Evolutionary conservation across 2,888 invertebrate species (phyloP), one percentile per base, ranked within the genome.

Genomic region (Troilus luridus): DNA sequence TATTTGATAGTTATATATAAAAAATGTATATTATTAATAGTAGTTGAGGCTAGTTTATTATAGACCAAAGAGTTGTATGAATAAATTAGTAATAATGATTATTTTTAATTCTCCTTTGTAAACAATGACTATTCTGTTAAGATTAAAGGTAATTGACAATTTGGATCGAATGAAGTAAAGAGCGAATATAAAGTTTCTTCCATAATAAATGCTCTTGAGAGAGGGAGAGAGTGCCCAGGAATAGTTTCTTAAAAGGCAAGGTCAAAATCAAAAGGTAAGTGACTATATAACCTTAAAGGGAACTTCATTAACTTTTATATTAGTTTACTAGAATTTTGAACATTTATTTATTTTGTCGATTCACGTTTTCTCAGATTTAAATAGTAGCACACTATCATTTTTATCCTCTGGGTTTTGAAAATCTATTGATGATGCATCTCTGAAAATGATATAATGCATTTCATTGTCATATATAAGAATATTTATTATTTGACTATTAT

Each of bases 41-140:
- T 85, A 85, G 85, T 56, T n/a, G n/a, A 56, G 56, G n/a, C 85
- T 85, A 85, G 85, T 85, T 85, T 85, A 85, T 85, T 85, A 56
- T 85, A 85, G 85, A 85, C 85, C 85, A 85, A 85, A 85, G 85
- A 85, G 17, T 56, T 85, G 85, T 85, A 85, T 58, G 54, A 56
- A 58, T 85, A 85, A 58, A 56, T 85, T 56, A 85, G 56, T 85
- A 21, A n/a, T 85, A 58, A 85, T 85, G 14, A 85, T 56, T 85
- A 85, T 85, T 56, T 85, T 85, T 85, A 85, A 85, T 85, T 21
- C 11, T 56, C 85, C 85, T 85, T 85, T 81, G 3, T 54, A 54
- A 19, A 77, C 17, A 17, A 41, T 77, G 41, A 77, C 72, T 77
- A 41, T 77, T 67, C 24, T 67, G 27, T 24, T 41, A 17, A 41